These are phyloP conservation scores for Colletes gigas DNA, from an alignment of 1,140 invertebrate genomes.

Conservation along the genomic window DNA sequence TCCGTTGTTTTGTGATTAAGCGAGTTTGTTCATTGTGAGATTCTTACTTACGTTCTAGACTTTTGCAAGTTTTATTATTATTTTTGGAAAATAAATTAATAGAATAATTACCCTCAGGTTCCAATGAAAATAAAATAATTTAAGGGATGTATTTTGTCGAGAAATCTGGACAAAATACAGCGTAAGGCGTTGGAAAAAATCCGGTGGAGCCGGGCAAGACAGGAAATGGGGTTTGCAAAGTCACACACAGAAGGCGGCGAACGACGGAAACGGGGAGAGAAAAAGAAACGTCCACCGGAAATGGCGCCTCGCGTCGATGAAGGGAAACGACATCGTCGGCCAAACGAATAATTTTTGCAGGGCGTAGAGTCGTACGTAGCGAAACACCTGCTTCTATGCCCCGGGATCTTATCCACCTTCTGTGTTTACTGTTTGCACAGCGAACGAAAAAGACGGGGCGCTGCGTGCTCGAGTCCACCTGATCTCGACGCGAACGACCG, in stretches of 20 bases:
- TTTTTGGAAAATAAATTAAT: no score
- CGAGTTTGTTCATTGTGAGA: no score
- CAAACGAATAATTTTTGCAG: conserved; percentile 27
- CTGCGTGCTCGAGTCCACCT: conserved; percentile 7
- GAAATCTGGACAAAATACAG: no score
- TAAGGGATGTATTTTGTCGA: no score
- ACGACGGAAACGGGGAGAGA: not conserved
- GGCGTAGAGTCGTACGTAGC: conserved; percentile 52
- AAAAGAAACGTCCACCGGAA: conserved; percentile 22
- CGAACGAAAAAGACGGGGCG: not conserved
- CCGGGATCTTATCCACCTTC: conserved; percentile 19
- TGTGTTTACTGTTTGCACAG: conserved; percentile 38
- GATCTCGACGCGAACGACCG: conserved; percentile 9
- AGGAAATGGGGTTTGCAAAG: not conserved
- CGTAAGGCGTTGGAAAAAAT: no score
- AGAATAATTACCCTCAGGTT: no score
- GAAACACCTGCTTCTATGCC: conserved; percentile 53
- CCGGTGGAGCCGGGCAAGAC: no score
- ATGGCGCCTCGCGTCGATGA: conserved; percentile 2
- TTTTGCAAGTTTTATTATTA: no score
- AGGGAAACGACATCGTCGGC: conserved; percentile 24
- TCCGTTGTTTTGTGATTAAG: no score
- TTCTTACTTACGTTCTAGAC: no score
- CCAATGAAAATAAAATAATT: no score
- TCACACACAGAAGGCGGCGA: not conserved